These are phyloP conservation scores for Rhyacophila brunnea DNA, from an alignment of 1,140 invertebrate genomes.

Conservation along the genomic window DNA sequence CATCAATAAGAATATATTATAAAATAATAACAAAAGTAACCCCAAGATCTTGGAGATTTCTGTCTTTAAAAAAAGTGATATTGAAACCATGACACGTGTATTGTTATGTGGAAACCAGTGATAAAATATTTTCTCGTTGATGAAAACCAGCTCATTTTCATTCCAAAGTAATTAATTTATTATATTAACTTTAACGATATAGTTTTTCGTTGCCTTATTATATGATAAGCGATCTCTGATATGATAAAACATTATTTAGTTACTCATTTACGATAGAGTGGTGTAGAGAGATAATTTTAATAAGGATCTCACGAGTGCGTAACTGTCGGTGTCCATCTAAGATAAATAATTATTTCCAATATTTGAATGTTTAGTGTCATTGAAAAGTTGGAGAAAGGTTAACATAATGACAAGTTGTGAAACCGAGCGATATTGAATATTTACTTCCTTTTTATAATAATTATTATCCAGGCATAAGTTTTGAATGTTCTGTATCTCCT, in stretches of 20 bases:
- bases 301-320: conserved; percentile 26
- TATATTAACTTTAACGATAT: conserved; percentile 30
- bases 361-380: not conserved
- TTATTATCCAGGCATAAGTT: conserved; percentile 29
- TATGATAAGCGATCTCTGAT: conserved; percentile 33
- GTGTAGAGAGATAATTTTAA: conserved; percentile 18
- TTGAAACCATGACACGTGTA: too few relatives aligned
- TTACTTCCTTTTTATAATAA: conserved; percentile 25
- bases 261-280: conserved; percentile 16
- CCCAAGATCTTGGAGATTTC: not conserved
- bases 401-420: conserved; percentile 14
- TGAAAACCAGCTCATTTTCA: conserved; percentile 33
- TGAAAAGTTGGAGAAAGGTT: conserved; percentile 18
- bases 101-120: too few relatives aligned
- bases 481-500: conserved; percentile 34
- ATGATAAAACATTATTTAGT: conserved; percentile 23
- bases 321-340: conserved; percentile 1
- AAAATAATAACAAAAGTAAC: not conserved
- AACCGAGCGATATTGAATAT: conserved; percentile 34
- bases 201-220: conserved; percentile 37
- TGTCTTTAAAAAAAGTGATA: too few relatives aligned
- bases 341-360: conserved; percentile 15
- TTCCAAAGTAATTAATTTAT: conserved; percentile 35
- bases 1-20: too few relatives aligned
- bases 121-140: not conserved